Percentiles rank a stretch among this genome's conserved stretches.
Evolutionary conservation across 2,797 vertebrate genomes (phyloP).

Genomic region (Phoeniculus purpureus): DNA sequence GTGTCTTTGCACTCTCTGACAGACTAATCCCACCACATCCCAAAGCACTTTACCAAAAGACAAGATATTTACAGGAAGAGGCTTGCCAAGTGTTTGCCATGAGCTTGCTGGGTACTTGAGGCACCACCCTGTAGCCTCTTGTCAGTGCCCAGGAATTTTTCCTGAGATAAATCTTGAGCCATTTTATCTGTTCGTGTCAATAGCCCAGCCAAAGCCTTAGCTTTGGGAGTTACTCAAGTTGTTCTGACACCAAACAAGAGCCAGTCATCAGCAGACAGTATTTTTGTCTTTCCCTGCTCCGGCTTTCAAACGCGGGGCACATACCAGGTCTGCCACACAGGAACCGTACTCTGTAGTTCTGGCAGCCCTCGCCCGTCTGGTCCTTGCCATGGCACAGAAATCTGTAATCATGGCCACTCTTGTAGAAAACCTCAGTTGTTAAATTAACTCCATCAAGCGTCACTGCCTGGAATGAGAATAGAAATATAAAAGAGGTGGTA

Average conservation of each 20-base stretch:
- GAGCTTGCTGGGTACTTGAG: neutral
- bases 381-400: constrained; percentile 89
- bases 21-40: neutral
- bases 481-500: neutral
- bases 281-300: neutral
- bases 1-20: neutral
- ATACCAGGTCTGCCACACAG: constrained; percentile 92
- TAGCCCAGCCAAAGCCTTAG: neutral
- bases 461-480: constrained; percentile 77
- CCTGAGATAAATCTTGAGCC: neutral
- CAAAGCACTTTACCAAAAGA: neutral
- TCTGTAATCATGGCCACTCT: constrained; percentile 86
- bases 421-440: constrained; percentile 88
- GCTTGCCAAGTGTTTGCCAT: neutral
- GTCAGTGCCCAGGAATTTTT: neutral
- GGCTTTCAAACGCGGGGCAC: neutral
- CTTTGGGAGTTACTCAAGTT: neutral
- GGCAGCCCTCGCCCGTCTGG: constrained; percentile 84
- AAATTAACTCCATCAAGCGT: constrained; percentile 83
- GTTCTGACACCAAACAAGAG: neutral
- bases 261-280: neutral
- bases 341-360: constrained; percentile 90
- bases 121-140: constrained; percentile 1
- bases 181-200: neutral
- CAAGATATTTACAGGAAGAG: neutral